A percentile compares a stretch with the other conserved stretches of the same genome.
These are phyloP conservation scores for Tiliqua scincoides DNA, from an alignment of 2,113 vertebrate genomes.

Conservation along the genomic window DNA sequence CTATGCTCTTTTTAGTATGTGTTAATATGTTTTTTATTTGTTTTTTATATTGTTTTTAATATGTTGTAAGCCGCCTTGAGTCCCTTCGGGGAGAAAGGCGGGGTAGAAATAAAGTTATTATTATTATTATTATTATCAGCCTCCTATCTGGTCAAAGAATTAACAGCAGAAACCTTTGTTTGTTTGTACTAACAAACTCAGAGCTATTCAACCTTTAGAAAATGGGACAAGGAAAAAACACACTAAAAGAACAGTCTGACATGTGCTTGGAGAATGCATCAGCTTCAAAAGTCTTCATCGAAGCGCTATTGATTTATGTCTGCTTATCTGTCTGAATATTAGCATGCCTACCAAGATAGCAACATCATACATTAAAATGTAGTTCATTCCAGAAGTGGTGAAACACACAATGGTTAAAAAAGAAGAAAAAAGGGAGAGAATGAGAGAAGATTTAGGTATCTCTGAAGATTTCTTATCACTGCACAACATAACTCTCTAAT, in stretches of 20 bases:
- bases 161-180: conserved; percentile 55
- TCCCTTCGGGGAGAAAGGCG: no score
- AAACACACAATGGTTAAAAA: conserved; percentile 62
- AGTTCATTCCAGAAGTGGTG: conserved; percentile 67
- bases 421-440: neutral
- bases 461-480: conserved; percentile 76
- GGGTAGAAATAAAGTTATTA: no score
- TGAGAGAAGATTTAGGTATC: conserved; percentile 71
- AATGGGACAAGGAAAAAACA: conserved; percentile 64
- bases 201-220: conserved; percentile 51
- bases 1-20: no score
- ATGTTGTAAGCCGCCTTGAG: no score
- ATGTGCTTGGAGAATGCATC: conserved; percentile 51
- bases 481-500: conserved; percentile 71
- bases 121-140: no score
- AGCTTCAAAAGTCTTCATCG: conserved; percentile 65
- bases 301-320: conserved; percentile 65
- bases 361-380: conserved; percentile 68
- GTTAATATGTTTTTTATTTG: no score
- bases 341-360: conserved; percentile 69
- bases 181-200: conserved; percentile 47
- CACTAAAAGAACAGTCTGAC: conserved; percentile 46
- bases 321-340: conserved; percentile 73
- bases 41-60: no score
- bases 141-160: conserved; percentile 58